Evolutionary conservation across 2,113 vertebrate genomes (phyloP).

Genomic region (Sinocyclocheilus grahami): DNA sequence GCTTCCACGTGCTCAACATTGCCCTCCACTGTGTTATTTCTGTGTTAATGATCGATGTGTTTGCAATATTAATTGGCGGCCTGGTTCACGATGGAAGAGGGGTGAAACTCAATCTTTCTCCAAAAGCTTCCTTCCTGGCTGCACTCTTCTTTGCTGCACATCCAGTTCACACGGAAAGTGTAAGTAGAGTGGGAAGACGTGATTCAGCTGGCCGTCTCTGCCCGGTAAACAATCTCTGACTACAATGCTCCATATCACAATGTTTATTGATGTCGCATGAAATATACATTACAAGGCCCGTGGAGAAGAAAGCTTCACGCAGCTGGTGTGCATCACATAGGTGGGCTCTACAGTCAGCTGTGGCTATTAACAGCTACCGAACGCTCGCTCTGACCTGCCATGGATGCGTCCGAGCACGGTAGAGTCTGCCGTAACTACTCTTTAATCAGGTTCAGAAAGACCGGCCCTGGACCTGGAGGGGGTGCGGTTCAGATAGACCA

Average conservation of each 20-base stretch:
- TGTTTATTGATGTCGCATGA: slow-evolving; percentile 63
- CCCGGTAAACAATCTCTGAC: slow-evolving; percentile 50
- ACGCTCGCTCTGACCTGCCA: slow-evolving; percentile 66
- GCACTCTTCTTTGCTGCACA: slow-evolving; percentile 90
- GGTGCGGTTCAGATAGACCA: slow-evolving; percentile 64
- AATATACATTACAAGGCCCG: slow-evolving; percentile 67
- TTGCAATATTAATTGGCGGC: slow-evolving; percentile 88
- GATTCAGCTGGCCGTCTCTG: slow-evolving; percentile 39
- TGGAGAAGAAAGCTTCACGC: slow-evolving; percentile 70
- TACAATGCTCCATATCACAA: slow-evolving; percentile 49
- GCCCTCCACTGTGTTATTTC: slow-evolving; percentile 87
- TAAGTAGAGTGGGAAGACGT: slow-evolving; percentile 76
- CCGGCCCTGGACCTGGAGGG: slow-evolving; percentile 66
- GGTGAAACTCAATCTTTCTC: slow-evolving; percentile 77
- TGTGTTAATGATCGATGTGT: slow-evolving; percentile 89
- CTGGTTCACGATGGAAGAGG: slow-evolving; percentile 80
- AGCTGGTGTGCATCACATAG: slow-evolving; percentile 59
- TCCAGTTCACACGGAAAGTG: slow-evolving; percentile 95
- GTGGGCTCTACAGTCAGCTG: slow-evolving; percentile 53
- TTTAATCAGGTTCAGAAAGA: slow-evolving; percentile 77
- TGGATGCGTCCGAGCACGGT: slow-evolving; percentile 60
- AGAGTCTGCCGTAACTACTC: slow-evolving; percentile 66
- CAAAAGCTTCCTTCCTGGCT: slow-evolving; percentile 89
- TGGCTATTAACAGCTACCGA: slow-evolving; percentile 68
- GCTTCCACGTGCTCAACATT: slow-evolving; percentile 93